phyloP scores from a whole-genome alignment of 2,113 vertebrate genomes.

The Ramphastos sulfuratus region DNA sequence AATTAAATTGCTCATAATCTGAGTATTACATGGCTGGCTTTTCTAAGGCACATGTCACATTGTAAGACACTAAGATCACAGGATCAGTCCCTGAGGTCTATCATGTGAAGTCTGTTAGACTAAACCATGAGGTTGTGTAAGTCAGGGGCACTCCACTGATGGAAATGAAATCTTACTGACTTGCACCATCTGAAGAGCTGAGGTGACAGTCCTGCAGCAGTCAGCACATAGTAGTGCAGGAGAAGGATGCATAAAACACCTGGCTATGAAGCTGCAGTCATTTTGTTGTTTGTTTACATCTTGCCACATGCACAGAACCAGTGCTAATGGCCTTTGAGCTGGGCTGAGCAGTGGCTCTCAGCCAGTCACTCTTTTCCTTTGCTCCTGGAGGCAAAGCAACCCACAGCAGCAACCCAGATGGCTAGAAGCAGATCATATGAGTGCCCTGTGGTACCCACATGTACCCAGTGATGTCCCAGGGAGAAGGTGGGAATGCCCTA shows the following conservation, averaged over 20 bases:
- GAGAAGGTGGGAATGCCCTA: fast-evolving
- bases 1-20: neutral
- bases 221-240: neutral
- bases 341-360: neutral
- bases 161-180: neutral
- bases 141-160: neutral
- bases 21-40: neutral
- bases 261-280: neutral
- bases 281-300: neutral
- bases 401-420: neutral
- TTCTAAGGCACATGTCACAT: neutral
- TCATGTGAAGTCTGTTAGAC: constrained; percentile 13
- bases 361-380: fast-evolving
- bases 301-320: neutral
- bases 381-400: neutral
- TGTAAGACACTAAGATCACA: constrained; percentile 27
- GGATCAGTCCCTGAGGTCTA: neutral
- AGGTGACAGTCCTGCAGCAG: neutral
- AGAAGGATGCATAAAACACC: neutral
- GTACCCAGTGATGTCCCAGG: fast-evolving
- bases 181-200: neutral
- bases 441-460: neutral
- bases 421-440: neutral
- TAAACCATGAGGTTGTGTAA: constrained; percentile 22
- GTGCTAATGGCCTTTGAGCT: neutral